Evolutionary conservation across 2,888 invertebrate genomes (phyloP), one percentile per base, ranked within the genome.

Genomic region (Drosophila setosimentum): DNA sequence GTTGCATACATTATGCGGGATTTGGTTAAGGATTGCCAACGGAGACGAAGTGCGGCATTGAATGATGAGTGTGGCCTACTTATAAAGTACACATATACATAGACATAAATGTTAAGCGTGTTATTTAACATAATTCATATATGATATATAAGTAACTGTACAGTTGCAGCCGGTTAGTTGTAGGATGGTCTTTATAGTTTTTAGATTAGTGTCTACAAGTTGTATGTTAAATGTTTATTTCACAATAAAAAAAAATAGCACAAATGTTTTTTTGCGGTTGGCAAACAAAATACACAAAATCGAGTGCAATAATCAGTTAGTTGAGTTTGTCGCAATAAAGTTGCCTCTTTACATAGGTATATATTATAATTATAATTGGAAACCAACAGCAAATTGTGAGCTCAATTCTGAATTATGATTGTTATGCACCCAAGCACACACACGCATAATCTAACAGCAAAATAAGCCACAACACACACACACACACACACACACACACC

Each of bases 1-100:
- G 79, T 87, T 84, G 82, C 82, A 79, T 65, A 75, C 18, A 54
- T 73, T 60, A 29, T 76, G 74, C 65, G 64, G 66, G 69, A 70
- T 76, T 78, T 54, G 51, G 40, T 73, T 60, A 59, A 63, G 48
- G 45, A 24, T 53, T 51, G 30, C 35, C 51, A 54, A 53, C 37
- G 24, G 45, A 16, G 45, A 24, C 21, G 21, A 40, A n/a, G 40
- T 40, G 40, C 40, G n/a, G 40, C 11, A n/a, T 50, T 29, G n/a
- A 30, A 55, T 33, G 57, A 11, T 50, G 53, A n/a, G 29, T 30
- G 66, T 50, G 57, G 62, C 33, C 65, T 63, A 71, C 70, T 54
- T 72, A 71, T 51, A 71, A 67, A 57, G 70, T 82, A 76, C 68
- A 59, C 62, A 64, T 53, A 66, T 42, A 42, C 79, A 65, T 55